phyloP scores from a whole-genome alignment of 2,113 vertebrate species.

The Epinephelus fuscoguttatus region DNA sequence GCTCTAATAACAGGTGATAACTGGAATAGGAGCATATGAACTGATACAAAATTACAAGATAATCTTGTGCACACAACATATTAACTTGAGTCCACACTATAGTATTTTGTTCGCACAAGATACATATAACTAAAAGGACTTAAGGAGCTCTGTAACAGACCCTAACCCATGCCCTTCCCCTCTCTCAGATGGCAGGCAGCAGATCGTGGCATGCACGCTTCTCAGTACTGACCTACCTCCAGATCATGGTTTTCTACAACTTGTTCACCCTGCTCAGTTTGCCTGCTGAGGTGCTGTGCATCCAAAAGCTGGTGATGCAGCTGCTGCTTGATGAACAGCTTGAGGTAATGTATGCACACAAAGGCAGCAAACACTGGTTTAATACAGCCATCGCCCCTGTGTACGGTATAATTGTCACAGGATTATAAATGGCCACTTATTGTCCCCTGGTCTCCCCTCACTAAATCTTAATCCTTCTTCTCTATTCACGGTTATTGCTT shows the following conservation, averaged over 20 bases:
- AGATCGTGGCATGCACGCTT: slow-evolving; percentile 97
- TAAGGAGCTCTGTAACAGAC: neutral
- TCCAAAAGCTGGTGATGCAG: slow-evolving; percentile 90
- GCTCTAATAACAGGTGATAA: neutral
- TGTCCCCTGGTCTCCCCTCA: slow-evolving; percentile 40
- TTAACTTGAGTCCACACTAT: neutral
- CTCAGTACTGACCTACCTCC: slow-evolving; percentile 96
- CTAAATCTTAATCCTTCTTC: slow-evolving; percentile 53
- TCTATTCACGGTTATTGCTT: slow-evolving; percentile 49
- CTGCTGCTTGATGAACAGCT: slow-evolving; percentile 96
- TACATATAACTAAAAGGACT: neutral
- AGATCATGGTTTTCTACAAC: slow-evolving; percentile 99
- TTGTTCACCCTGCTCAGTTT: slow-evolving; percentile 94
- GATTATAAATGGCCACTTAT: slow-evolving; percentile 64
- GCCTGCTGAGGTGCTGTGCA: slow-evolving; percentile 88
- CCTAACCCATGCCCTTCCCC: neutral
- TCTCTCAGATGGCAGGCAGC: slow-evolving; percentile 89
- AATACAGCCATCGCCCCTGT: slow-evolving; percentile 26
- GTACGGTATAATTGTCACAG: slow-evolving; percentile 38
- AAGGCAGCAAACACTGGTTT: slow-evolving; percentile 22
- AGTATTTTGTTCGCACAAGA: slow-evolving; percentile 11
- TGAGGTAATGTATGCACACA: slow-evolving; percentile 85
- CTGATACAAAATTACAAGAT: neutral
- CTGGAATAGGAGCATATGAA: neutral
- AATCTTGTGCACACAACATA: neutral